Evolutionary conservation across 2,113 vertebrate genomes (phyloP).

Genomic region (Cheilinus undulatus): DNA sequence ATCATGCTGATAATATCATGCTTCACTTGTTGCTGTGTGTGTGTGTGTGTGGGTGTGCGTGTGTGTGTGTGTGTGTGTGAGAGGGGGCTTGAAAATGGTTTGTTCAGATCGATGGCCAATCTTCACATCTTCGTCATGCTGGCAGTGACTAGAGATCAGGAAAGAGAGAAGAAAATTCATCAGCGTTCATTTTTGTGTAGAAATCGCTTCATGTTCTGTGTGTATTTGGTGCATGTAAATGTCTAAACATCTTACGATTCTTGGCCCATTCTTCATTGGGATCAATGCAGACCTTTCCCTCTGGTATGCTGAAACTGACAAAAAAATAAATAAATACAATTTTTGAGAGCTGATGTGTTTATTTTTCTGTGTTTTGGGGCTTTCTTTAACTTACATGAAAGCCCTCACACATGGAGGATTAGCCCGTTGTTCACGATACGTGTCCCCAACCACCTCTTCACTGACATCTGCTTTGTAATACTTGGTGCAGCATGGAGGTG

Average conservation of each 20-base stretch:
- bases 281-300: not conserved
- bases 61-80: not conserved
- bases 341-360: not conserved
- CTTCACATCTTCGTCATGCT: not conserved
- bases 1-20: too few relatives aligned
- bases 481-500: not conserved
- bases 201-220: not conserved
- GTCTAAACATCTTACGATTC: not conserved
- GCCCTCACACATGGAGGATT: not conserved
- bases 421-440: accelerated
- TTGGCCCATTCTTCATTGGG: not conserved
- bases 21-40: too few relatives aligned
- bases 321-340: not conserved
- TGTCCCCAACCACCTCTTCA: accelerated
- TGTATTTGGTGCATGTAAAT: not conserved
- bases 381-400: constrained; percentile 20
- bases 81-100: not conserved
- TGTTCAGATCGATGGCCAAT: not conserved
- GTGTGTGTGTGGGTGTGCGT: not conserved
- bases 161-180: not conserved
- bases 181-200: not conserved
- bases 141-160: constrained; percentile 1
- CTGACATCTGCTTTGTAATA: not conserved
- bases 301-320: not conserved
- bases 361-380: not conserved